Evolutionary conservation across 2,888 invertebrate genomes (phyloP).

Genomic region (Drosophila quinaria): DNA sequence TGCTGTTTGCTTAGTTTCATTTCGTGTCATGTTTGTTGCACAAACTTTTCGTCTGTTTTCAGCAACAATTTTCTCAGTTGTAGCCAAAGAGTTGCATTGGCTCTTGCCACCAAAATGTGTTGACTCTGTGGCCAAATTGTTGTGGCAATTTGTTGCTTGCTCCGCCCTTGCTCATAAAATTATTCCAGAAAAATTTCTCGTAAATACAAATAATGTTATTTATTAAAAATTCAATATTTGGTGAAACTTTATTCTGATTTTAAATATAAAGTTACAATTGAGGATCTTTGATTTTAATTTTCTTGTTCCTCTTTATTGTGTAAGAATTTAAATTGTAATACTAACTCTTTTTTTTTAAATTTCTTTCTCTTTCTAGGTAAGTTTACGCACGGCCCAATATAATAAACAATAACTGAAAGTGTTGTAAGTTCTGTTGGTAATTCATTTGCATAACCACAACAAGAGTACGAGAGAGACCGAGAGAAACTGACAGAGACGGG

Average conservation of each 20-base stretch:
- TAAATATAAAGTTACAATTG: too few species aligned
- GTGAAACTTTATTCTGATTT: too few species aligned
- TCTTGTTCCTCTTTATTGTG: neutral
- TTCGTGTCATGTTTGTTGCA: slow-evolving; percentile 22
- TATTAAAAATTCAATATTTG: too few species aligned
- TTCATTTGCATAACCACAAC: slow-evolving; percentile 27
- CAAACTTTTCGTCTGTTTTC: slow-evolving; percentile 6
- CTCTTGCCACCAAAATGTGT: slow-evolving; percentile 27
- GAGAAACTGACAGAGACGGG: neutral
- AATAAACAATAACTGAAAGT: slow-evolving; percentile 14
- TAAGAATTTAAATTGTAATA: neutral
- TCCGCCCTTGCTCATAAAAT: slow-evolving; percentile 3
- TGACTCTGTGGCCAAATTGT: slow-evolving; percentile 30
- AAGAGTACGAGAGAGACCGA: neutral
- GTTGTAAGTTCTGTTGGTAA: slow-evolving; percentile 61
- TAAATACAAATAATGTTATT: slow-evolving; percentile 6
- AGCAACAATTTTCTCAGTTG: slow-evolving; percentile 10
- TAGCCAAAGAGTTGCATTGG: neutral
- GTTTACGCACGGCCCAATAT: slow-evolving; percentile 38
- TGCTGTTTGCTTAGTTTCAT: slow-evolving; percentile 11
- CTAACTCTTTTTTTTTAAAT: neutral
- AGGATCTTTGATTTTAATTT: neutral
- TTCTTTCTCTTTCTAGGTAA: slow-evolving; percentile 67
- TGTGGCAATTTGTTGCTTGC: slow-evolving; percentile 26
- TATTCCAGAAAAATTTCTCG: slow-evolving; percentile 1